phyloP scores from a whole-genome alignment of 2,113 vertebrate genomes.

The Burhinus bistriatus region DNA sequence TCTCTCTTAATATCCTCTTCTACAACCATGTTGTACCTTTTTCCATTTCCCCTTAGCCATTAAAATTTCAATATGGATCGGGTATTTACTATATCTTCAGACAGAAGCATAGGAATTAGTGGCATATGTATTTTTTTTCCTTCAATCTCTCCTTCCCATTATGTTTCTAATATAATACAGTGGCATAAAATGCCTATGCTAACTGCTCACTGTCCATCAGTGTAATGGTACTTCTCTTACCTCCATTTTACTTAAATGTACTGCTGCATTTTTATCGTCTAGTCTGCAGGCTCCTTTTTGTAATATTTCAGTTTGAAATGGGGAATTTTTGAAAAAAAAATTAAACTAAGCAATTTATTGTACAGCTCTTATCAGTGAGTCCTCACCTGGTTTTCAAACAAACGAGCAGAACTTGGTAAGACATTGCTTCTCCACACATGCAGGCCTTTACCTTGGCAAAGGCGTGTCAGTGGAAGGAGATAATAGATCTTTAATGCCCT shows the following conservation, averaged over 20 bases:
- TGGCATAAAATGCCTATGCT: not conserved
- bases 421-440: too few species aligned
- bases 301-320: not conserved
- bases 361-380: not conserved
- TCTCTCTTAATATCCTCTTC: slow-evolving; percentile 6
- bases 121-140: not conserved
- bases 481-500: not conserved
- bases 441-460: not conserved
- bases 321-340: not conserved
- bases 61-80: not conserved
- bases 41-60: not conserved
- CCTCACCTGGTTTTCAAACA: not conserved
- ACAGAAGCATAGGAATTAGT: not conserved
- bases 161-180: not conserved
- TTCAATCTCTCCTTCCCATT: not conserved
- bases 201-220: not conserved
- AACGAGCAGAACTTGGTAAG: not conserved
- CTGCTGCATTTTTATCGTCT: not conserved
- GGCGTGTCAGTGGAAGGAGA: not conserved
- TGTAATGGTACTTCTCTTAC: not conserved
- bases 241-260: not conserved
- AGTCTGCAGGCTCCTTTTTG: not conserved
- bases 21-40: not conserved
- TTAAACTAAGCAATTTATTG: not conserved
- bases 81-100: not conserved